Evolutionary conservation across 2,113 vertebrate species (phyloP).

Genomic region (Sphyrna mokarran): DNA sequence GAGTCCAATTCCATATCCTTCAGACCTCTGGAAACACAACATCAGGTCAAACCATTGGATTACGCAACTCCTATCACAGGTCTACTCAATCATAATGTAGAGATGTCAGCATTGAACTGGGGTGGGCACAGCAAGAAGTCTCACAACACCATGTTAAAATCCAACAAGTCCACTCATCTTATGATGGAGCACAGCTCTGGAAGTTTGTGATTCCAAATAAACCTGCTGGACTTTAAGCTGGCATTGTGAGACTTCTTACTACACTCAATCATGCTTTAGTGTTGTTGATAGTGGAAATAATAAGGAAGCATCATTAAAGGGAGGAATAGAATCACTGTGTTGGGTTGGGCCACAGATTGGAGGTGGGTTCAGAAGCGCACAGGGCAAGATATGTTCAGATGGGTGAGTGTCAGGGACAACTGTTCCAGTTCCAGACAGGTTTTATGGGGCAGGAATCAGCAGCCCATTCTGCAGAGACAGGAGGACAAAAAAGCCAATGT

Average conservation of each 20-base stretch:
- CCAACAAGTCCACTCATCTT: too few relatives aligned
- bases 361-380: neutral
- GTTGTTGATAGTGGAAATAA: neutral
- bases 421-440: neutral
- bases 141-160: too few relatives aligned
- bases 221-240: too few relatives aligned
- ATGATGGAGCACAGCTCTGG: too few relatives aligned
- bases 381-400: too few relatives aligned
- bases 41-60: neutral
- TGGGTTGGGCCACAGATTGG: neutral
- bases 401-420: too few relatives aligned
- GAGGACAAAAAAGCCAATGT: neutral
- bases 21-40: constrained; percentile 61
- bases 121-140: too few relatives aligned
- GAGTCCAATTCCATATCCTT: constrained; percentile 86
- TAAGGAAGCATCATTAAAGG: neutral
- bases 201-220: too few relatives aligned
- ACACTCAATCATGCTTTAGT: neutral
- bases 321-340: neutral
- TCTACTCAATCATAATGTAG: neutral
- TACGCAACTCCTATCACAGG: neutral
- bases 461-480: neutral
- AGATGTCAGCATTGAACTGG: too few relatives aligned
- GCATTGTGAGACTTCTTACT: too few relatives aligned
- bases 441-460: neutral